Base-by-base conservation (phyloP, 2,113 vertebrate species). In the Oenanthe melanoleuca region DNA sequence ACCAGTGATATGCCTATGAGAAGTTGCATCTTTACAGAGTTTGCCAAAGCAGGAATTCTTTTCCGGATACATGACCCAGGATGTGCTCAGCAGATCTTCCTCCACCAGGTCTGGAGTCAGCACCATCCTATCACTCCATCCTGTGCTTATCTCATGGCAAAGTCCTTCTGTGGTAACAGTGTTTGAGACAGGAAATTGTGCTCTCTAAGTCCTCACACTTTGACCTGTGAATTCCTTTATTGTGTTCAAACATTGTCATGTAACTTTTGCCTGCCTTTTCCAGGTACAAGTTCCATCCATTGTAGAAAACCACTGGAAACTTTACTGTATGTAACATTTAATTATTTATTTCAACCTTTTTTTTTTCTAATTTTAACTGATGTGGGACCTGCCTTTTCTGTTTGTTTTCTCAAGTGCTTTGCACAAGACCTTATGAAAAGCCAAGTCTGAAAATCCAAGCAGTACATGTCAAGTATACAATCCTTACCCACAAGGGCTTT, bases 41-140 rank as follows among this genome's bases (percentile, higher is more conserved):
- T 85, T 66, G 4, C 16, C 34, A 8, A 9, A 57, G 34, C 0
- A 0, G 31, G 13, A 50, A 34, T 57, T 42, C 17, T 59, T 50
- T 9, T 9, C 31, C 1, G 0, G 52, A 14, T 75, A 37, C 13
- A 34, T 50, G 42, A 57, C 13, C 16, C 16, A 42, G 16, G 20
- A 29, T 66, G 29, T 29, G 42, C 12, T 56, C 33, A 38, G 19
- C 29, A 56, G 28, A 73, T n/a, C 19, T 65, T 56, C n/a, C 10
- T 57, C 29, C 16, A 25, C 31, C 34, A 31, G 29, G 16, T 12
- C 42, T 74, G 60, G 15, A 85, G 3, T 20, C 60, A 65, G 44
- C 0, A 0, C 28, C 34, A 57, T 17, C 42, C 42, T 57, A 71
- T 21, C 25, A 66, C 24, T 31, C 60, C n/a, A 38, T 47, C 28